phyloP scores from a whole-genome alignment of 2,797 vertebrate genomes.

The Loriculus beryllinus region DNA sequence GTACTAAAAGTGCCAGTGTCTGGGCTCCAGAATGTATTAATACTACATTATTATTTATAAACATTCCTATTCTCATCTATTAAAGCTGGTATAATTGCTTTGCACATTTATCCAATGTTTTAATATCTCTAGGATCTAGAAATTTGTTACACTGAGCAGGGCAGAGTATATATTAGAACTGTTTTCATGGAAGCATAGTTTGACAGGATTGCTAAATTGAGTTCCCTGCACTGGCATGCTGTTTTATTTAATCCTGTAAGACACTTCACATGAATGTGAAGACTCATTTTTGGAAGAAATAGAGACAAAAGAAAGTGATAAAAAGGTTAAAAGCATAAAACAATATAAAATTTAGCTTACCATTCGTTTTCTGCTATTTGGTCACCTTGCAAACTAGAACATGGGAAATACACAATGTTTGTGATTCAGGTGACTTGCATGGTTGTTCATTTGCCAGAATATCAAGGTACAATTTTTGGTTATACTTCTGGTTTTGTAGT shows the following conservation, averaged over 20 bases:
- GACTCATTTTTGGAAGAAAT: neutral
- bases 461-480: neutral
- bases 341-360: neutral
- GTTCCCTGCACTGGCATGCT: neutral
- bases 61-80: neutral
- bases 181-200: neutral
- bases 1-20: neutral
- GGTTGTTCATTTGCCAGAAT: neutral
- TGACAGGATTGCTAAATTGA: neutral
- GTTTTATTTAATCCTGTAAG: neutral
- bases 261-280: neutral
- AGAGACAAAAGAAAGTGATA: neutral
- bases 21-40: neutral
- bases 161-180: neutral
- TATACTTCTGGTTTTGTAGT: neutral
- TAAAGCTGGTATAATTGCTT: neutral
- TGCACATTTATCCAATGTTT: neutral
- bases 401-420: neutral
- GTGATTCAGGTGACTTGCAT: rapidly evolving
- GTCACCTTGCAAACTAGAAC: neutral
- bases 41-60: neutral
- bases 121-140: neutral
- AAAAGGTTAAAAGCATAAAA: neutral
- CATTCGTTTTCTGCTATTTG: neutral
- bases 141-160: neutral